Conservation (phyloP, 2,888 invertebrate genomes). For the Pegoplata infirma region DNA sequence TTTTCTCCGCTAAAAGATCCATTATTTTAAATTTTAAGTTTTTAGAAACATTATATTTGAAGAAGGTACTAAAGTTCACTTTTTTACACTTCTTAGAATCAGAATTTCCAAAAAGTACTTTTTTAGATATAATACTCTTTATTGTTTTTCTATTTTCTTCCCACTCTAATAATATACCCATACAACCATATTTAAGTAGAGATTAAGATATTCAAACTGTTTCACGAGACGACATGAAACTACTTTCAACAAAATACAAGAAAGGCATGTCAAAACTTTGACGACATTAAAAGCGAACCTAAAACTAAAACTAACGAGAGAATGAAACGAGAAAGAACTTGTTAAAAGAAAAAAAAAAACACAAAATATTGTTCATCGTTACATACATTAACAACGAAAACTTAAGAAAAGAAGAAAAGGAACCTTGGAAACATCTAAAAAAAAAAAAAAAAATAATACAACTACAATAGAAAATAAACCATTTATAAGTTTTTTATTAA, state of each 20-base stretch:
- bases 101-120: too few species aligned
- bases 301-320: constrained; percentile 47
- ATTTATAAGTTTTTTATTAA: background rate
- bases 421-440: background rate
- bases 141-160: too few species aligned
- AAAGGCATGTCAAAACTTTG: constrained; percentile 74
- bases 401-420: background rate
- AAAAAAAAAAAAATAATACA: background rate
- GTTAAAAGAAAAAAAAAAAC: too few species aligned
- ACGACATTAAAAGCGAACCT: constrained; percentile 67
- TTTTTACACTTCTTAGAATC: too few species aligned
- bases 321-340: too few species aligned
- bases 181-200: constrained; percentile 5
- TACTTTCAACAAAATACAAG: constrained; percentile 72
- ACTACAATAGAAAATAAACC: too few species aligned
- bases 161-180: too few species aligned
- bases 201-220: constrained; percentile 36
- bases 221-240: constrained; percentile 70
- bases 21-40: too few species aligned
- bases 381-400: background rate
- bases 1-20: too few species aligned
- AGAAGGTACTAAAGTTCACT: too few species aligned
- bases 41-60: too few species aligned
- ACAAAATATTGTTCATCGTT: background rate
- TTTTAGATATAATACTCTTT: too few species aligned